Base-by-base conservation (phyloP, 2,888 invertebrate species). In the Synergus laeviventris region DNA sequence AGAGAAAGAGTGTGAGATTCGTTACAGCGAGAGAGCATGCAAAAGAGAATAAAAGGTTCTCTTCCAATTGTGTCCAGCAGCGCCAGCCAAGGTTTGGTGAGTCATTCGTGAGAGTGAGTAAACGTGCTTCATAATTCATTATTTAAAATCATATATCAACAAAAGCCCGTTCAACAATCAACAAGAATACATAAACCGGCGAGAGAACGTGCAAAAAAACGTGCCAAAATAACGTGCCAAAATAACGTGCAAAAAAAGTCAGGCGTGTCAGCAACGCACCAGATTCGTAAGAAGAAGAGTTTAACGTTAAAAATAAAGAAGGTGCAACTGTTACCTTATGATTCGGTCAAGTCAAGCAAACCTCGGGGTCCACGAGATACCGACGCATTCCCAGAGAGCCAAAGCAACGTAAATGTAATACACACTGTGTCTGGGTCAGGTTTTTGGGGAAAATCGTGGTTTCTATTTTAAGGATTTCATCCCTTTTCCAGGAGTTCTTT, bases 271-370 rank as follows among this genome's bases (percentile, higher is more conserved):
- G 81, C 79, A 81, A 78, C 76, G 74, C 74, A 73, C 66, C 73
- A 76, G 70, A 49, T 49, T 49, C 9, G 24, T 16, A 24, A 70
- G 31, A 66, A 70, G 49, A 70, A 78, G 62, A 76, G 12, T 56
- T 59, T 75, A 79, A 77, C 38, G 79, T 74, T 77, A 83, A 85
- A 87, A 86, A 85, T 89, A 91, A 92, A 92, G 91, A 92, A 92
- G 93, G 94, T 94, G 94, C 94, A 94, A 93, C 93, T 93, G 93
- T 91, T 94, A 93, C 93, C 93, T 93, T 89, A 89, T 89, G 85
- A 87, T 90, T 91, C 88, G 88, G 89, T 91, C 89, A 91, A 91
- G 87, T 91, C 90, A 91, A 91, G 92, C 91, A 91, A 91, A 92
- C 92, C 92, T 91, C 89, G 87, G 89, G 91, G 87, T 91, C 91